phyloP scores from a whole-genome alignment of 2,113 vertebrate species.

The Electrona antarctica region DNA sequence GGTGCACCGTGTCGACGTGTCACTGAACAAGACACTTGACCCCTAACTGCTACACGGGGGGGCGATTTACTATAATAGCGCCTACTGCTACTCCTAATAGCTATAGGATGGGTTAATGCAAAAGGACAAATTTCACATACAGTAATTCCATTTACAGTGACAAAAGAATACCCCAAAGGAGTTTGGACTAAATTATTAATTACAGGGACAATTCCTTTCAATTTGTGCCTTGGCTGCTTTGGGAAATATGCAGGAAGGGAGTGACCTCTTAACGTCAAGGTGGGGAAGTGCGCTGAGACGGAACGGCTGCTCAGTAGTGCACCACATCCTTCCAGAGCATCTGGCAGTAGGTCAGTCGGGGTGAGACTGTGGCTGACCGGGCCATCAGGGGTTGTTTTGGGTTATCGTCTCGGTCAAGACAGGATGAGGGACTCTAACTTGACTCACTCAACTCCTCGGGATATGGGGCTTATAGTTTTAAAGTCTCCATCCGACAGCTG shows the following conservation, averaged over 20 bases:
- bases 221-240: not conserved
- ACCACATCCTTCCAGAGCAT: slow-evolving; percentile 32
- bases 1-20: too few species aligned
- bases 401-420: slow-evolving; percentile 18
- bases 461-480: slow-evolving; percentile 39
- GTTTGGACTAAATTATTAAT: too few species aligned
- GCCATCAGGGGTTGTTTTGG: slow-evolving; percentile 17
- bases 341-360: slow-evolving; percentile 38
- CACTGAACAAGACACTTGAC: too few species aligned
- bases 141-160: too few species aligned
- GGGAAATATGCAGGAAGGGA: not conserved
- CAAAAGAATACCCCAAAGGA: too few species aligned
- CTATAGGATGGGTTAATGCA: not conserved
- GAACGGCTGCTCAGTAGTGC: not conserved
- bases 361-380: slow-evolving; percentile 23
- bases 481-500: slow-evolving; percentile 58
- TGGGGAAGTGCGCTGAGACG: not conserved
- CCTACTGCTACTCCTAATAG: too few species aligned
- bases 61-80: not conserved
- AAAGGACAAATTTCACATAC: too few species aligned
- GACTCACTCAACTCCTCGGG: slow-evolving; percentile 28
- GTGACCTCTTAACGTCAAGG: slow-evolving; percentile 2
- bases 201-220: not conserved
- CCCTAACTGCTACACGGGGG: not conserved
- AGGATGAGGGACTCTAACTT: slow-evolving; percentile 52